These are phyloP conservation scores for Apotomis turbidana DNA, from an alignment of 2,888 invertebrate species.

Conservation along the genomic window DNA sequence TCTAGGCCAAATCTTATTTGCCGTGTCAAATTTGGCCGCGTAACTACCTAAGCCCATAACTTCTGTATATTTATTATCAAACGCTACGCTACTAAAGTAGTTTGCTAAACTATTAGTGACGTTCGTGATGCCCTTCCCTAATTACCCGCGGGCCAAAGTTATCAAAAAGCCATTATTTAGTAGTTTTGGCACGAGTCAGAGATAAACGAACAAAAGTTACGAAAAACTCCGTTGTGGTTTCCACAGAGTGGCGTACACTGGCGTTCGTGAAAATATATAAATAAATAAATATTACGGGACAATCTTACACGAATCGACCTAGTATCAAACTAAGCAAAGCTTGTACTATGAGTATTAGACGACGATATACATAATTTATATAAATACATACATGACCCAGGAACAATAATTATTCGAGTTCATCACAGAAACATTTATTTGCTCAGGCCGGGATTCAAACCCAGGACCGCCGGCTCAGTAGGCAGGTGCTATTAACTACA, in stretches of 20 bases:
- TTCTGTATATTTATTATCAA: neutral
- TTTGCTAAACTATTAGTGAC: constrained; percentile 7
- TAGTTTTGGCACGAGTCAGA: constrained; percentile 24
- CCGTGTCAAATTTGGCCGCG: too few species aligned
- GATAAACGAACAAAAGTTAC: constrained; percentile 18
- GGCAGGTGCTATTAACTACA: too few species aligned
- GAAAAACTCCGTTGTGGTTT: constrained; percentile 26
- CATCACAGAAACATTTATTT: too few species aligned
- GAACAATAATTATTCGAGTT: too few species aligned
- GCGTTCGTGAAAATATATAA: constrained; percentile 3
- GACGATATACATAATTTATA: too few species aligned
- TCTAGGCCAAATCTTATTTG: too few species aligned
- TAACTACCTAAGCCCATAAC: neutral
- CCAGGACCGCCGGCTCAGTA: too few species aligned
- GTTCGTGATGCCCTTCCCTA: constrained; percentile 5
- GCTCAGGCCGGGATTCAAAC: too few species aligned
- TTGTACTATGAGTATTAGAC: too few species aligned
- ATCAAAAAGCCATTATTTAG: constrained; percentile 40
- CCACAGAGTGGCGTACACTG: constrained; percentile 13
- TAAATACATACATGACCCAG: too few species aligned
- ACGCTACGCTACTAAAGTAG: neutral
- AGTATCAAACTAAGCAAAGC: too few species aligned
- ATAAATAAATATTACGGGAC: neutral
- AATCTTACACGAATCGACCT: too few species aligned
- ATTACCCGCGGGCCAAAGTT: constrained; percentile 27